Base-by-base conservation (phyloP, 2,888 invertebrate genomes). In the Arrhopalites spinosus region DNA sequence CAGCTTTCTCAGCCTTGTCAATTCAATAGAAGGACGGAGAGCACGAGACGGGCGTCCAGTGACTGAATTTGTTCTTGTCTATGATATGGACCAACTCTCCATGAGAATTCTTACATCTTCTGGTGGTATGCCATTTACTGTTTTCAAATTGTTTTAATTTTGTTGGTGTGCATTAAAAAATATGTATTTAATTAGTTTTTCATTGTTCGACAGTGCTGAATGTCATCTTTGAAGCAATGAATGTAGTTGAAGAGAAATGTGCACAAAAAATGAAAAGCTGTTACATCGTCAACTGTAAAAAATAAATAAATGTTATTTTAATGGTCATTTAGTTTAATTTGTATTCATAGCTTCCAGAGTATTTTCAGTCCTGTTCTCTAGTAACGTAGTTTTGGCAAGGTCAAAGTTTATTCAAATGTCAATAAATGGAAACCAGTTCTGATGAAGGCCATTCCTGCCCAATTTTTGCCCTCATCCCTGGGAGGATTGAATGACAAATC, bases 331-430 rank as follows among this genome's bases (percentile, higher is more conserved):
- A 45, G 7, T 45, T 45, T 45, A 15, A 45, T 7, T 56, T n/a
- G 53, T 56, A 25, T n/a, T 20, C 15, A 27, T 45, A 79, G 81
- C 81, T 15, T 72, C 79, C n/a, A 23, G 77, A 36, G 70, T 79
- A 8, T 81, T 81, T 66, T n/a, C 77, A 47, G 66, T 79, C 15
- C 56, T 81, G 3, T 81, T 81, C 70, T 74, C 76, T 47, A 36
- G 79, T 72, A 75, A 1, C 71, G 81, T 15, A 78, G 78, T 11
- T 72, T 81, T 64, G 64, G 47, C 1, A 81, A 81, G 56, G 73
- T 81, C 0, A 8, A 71, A 3, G 73, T 81, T 1, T 78, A 23
- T 56, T 36, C 72, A 0, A 75, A 78, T 27, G 36, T 45, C 20
- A 56, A 56, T 1, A 72, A 78, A 59, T 81, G 81, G 81, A 56